A percentile compares a stretch with the other conserved stretches of the same genome.
Evolutionary conservation across 2,797 vertebrate genomes (phyloP).

Genomic region (Melanotaenia pygmaea): DNA sequence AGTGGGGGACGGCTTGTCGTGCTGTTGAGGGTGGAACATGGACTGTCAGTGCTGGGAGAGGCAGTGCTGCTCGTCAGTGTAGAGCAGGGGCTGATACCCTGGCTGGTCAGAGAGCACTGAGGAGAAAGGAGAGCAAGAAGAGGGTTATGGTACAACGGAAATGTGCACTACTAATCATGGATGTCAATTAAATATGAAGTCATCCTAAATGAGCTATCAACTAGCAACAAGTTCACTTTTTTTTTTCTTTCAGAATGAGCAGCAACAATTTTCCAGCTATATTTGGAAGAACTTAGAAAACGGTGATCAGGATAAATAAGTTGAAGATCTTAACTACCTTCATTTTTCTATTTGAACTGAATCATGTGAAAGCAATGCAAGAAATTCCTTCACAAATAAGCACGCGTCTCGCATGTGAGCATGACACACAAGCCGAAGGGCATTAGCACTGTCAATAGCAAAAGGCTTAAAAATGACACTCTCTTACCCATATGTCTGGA

Average conservation of each 20-base stretch:
- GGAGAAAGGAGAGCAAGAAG: constrained; percentile 31
- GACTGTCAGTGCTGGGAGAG: constrained; percentile 94
- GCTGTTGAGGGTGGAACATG: constrained; percentile 96
- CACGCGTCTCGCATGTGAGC: constrained; percentile 49
- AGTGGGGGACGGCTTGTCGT: constrained; percentile 83
- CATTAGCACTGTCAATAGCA: constrained; percentile 43
- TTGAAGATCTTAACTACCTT: constrained; percentile 18
- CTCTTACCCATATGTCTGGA: constrained; percentile 53
- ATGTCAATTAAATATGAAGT: constrained; percentile 42
- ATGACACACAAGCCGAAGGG: constrained; percentile 58
- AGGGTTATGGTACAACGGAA: constrained; percentile 23
- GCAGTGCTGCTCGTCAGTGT: constrained; percentile 97
- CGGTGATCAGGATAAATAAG: not conserved
- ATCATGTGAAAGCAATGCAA: constrained; percentile 59
- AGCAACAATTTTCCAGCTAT: constrained; percentile 26
- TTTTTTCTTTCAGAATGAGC: constrained; percentile 21
- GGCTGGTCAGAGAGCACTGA: constrained; percentile 88
- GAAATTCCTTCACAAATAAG: constrained; percentile 55
- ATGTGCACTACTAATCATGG: constrained; percentile 29
- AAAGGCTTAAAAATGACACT: constrained; percentile 63
- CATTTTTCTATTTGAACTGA: constrained; percentile 34
- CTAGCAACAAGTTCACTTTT: constrained; percentile 52
- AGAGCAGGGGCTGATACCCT: constrained; percentile 95
- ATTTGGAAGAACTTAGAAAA: constrained; percentile 48
- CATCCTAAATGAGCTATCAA: constrained; percentile 26